phyloP scores from a whole-genome alignment of 2,888 invertebrate genomes.

The Operophtera brumata region DNA sequence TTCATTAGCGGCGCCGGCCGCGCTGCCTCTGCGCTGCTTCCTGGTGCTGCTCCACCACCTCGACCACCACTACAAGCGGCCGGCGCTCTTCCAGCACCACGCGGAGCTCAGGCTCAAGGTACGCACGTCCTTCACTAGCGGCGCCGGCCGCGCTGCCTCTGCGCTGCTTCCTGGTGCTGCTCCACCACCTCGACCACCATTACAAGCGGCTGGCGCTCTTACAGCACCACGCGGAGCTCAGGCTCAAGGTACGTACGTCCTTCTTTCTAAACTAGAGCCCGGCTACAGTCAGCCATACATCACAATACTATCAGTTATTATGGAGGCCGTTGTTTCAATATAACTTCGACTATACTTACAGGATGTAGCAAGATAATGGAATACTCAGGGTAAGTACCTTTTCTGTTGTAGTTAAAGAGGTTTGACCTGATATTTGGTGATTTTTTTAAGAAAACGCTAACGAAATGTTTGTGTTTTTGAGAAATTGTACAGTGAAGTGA shows the following conservation, averaged over 20 bases:
- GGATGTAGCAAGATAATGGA: too few species aligned
- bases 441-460: too few species aligned
- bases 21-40: conserved; percentile 89
- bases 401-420: too few species aligned
- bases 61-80: conserved; percentile 87
- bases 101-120: conserved; percentile 83
- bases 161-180: conserved; percentile 88
- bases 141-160: conserved; percentile 90
- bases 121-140: conserved; percentile 2
- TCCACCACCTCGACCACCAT: conserved; percentile 89
- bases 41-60: conserved; percentile 90
- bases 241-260: conserved; percentile 77
- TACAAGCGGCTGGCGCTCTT: conserved; percentile 87
- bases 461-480: too few species aligned
- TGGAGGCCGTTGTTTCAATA: too few species aligned
- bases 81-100: conserved; percentile 84
- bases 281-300: too few species aligned
- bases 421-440: too few species aligned
- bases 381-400: too few species aligned
- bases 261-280: too few species aligned
- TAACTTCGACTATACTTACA: too few species aligned
- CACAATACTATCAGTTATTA: too few species aligned
- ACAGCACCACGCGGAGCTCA: conserved; percentile 82
- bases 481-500: too few species aligned
- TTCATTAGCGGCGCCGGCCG: conserved; percentile 80